Percentiles rank a stretch among this genome's conserved stretches.
These are phyloP conservation scores for Charaxes varanes DNA, from an alignment of 1,140 invertebrate genomes.

Conservation along the genomic window DNA sequence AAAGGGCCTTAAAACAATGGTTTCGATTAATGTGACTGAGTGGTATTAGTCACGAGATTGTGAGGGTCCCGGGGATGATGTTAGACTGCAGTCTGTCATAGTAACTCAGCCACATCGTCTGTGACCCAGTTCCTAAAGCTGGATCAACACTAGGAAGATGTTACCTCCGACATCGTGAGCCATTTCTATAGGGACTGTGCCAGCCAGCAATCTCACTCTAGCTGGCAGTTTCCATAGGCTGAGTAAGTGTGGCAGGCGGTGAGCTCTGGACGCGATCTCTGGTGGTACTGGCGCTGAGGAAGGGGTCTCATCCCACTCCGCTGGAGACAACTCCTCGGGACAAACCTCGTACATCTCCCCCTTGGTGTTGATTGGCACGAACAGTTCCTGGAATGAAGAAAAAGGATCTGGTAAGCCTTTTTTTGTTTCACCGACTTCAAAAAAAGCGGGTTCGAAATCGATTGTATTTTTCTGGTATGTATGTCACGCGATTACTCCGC, in stretches of 20 bases:
- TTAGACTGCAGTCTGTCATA: too few relatives aligned
- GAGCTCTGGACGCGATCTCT: conserved; percentile 43
- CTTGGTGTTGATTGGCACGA: conserved; percentile 76
- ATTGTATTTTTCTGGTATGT: too few relatives aligned
- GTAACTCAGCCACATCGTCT: too few relatives aligned
- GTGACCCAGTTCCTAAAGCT: too few relatives aligned
- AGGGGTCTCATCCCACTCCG: conserved; percentile 55
- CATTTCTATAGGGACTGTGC: conserved; percentile 74
- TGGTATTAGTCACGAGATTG: too few relatives aligned
- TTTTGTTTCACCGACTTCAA: too few relatives aligned
- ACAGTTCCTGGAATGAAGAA: conserved; percentile 72
- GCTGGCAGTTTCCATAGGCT: conserved; percentile 73
- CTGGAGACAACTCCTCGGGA: conserved; percentile 65
- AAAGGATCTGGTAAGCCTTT: conserved; percentile 2
- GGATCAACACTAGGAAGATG: too few relatives aligned
- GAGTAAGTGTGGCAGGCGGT: conserved; percentile 51
- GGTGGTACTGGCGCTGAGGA: conserved; percentile 29
- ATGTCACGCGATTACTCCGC: too few relatives aligned
- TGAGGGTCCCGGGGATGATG: too few relatives aligned
- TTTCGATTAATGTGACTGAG: too few relatives aligned
- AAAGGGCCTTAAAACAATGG: too few relatives aligned
- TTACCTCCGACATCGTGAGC: conserved; percentile 74
- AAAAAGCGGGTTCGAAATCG: too few relatives aligned
- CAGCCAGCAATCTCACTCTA: conserved; percentile 71
- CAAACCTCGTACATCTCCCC: conserved; percentile 77